Evolutionary conservation across 2,888 invertebrate species (phyloP).

Genomic region (Parasteatoda lunata): DNA sequence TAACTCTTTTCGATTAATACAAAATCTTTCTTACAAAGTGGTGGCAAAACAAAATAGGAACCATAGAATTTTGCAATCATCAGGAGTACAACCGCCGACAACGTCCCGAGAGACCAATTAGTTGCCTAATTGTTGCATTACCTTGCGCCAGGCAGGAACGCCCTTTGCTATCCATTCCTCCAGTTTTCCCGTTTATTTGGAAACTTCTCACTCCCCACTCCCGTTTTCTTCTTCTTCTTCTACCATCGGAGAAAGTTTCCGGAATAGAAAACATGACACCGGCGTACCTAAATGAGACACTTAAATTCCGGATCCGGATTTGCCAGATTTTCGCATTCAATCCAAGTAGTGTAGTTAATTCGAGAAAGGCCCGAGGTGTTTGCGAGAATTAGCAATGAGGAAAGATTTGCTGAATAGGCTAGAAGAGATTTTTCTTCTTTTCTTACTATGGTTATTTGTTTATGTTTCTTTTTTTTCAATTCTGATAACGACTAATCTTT

Average conservation of each 20-base stretch:
- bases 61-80: constrained; percentile 15
- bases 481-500: not conserved
- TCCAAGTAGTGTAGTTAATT: constrained; percentile 43
- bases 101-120: constrained; percentile 42
- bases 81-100: constrained; percentile 29
- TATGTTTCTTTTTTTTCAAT: not conserved
- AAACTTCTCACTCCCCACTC: not conserved
- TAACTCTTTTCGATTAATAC: too few species aligned
- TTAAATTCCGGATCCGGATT: constrained; percentile 57
- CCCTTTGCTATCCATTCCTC: not conserved
- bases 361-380: constrained; percentile 23
- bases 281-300: constrained; percentile 53
- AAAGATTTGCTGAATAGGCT: constrained; percentile 38
- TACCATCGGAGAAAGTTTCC: not conserved
- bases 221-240: not conserved
- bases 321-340: constrained; percentile 50
- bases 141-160: constrained; percentile 11
- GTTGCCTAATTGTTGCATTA: constrained; percentile 54
- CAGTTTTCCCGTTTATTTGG: not conserved
- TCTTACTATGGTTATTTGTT: not conserved
- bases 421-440: not conserved
- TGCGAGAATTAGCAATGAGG: constrained; percentile 50
- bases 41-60: too few species aligned
- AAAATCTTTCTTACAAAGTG: too few species aligned
- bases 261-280: constrained; percentile 56